Conservation (phyloP, 2,888 invertebrate genomes). For the Liposcelis brunnea region DNA sequence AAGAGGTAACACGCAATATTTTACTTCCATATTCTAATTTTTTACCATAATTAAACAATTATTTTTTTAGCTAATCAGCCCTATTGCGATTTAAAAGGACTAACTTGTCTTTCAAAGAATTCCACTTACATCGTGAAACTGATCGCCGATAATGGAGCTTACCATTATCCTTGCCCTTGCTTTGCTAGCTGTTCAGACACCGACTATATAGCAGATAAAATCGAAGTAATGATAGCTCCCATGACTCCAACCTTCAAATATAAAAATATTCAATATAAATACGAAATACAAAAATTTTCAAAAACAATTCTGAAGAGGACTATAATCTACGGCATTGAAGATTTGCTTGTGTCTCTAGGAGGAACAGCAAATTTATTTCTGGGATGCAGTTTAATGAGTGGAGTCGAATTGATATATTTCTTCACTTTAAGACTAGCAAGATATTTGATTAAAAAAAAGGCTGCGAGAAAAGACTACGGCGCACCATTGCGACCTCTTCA, state of each 20-base stretch:
- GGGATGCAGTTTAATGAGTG: constrained; percentile 43
- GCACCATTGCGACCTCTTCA: too few relatives aligned
- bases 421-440: constrained; percentile 19
- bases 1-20: constrained; percentile 37
- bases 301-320: constrained; percentile 35
- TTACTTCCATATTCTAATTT: not conserved
- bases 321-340: constrained; percentile 44
- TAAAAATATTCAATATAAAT: constrained; percentile 14
- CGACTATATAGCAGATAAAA: constrained; percentile 23
- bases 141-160: constrained; percentile 20
- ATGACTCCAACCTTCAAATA: constrained; percentile 14
- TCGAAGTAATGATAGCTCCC: constrained; percentile 23
- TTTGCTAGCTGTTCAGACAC: constrained; percentile 29
- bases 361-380: constrained; percentile 44
- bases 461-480: too few relatives aligned
- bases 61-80: constrained; percentile 5
- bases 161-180: constrained; percentile 26
- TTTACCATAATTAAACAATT: too few relatives aligned
- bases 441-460: constrained; percentile 27
- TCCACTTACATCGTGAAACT: constrained; percentile 25
- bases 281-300: constrained; percentile 20
- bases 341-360: constrained; percentile 44
- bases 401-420: constrained; percentile 39
- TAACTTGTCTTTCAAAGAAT: constrained; percentile 32
- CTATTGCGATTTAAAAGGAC: constrained; percentile 32